Conservation (phyloP, 2,113 vertebrate species). For the Carollia perspicillata region DNA sequence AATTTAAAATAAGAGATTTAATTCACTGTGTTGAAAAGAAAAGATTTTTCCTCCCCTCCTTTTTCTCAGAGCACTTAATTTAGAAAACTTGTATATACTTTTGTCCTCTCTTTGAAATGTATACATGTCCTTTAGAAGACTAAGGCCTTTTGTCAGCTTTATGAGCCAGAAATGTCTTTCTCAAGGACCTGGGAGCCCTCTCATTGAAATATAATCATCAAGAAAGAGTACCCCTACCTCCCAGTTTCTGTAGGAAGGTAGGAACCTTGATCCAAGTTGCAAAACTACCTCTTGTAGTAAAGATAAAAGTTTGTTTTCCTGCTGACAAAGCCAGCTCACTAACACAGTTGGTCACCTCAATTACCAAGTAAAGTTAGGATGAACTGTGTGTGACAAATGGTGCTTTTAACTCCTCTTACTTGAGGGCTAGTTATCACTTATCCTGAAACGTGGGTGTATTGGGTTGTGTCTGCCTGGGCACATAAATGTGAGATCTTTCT, state of each 20-base stretch:
- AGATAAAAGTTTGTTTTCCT: neutral
- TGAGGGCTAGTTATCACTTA: neutral
- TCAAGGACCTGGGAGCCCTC: neutral
- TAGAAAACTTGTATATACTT: neutral
- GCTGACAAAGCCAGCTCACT: neutral
- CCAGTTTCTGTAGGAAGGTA: neutral
- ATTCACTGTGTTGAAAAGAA: neutral
- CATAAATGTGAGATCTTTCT: neutral
- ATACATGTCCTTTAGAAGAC: neutral
- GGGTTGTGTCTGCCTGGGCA: neutral
- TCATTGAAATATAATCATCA: neutral
- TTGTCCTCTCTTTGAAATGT: conserved; percentile 4
- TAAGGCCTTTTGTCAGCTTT: neutral
- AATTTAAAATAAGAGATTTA: neutral
- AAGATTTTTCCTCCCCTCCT: neutral
- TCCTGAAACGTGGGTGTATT: neutral
- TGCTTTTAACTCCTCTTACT: neutral
- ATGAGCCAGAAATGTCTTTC: neutral
- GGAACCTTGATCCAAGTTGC: neutral
- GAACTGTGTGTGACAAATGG: neutral
- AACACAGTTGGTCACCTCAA: neutral
- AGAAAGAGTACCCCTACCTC: neutral
- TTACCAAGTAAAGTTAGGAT: neutral
- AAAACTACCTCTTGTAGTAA: neutral
- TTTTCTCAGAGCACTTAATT: neutral